A percentile compares a stretch with the other conserved stretches of the same genome.
Conservation (phyloP, 2,797 vertebrate species). For the Labroides dimidiatus region DNA sequence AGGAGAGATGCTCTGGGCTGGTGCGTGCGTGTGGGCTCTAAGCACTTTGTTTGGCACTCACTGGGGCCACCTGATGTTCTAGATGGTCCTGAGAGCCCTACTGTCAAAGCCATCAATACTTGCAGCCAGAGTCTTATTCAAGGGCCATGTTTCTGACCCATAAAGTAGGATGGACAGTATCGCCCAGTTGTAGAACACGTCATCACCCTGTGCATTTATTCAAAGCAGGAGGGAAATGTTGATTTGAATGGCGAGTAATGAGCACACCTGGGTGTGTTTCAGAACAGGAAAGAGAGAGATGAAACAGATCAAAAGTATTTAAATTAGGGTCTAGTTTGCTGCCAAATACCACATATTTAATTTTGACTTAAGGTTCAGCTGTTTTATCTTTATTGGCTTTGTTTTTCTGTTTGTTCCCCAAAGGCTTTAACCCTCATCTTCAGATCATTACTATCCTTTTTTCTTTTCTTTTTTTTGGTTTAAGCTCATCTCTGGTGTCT, state of each 20-base stretch:
- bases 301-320: slow-evolving; percentile 4
- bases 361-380: slow-evolving; percentile 31
- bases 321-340: slow-evolving; percentile 33
- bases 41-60: too few species aligned
- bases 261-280: not conserved
- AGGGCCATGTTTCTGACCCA: too few species aligned
- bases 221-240: not conserved
- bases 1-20: too few species aligned
- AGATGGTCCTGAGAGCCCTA: too few species aligned
- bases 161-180: too few species aligned
- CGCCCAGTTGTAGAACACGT: too few species aligned
- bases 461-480: too few species aligned
- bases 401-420: slow-evolving; percentile 26
- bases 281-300: slow-evolving; percentile 19
- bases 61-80: too few species aligned
- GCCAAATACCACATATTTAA: slow-evolving; percentile 47
- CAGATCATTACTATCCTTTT: slow-evolving; percentile 85
- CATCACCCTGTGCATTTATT: not conserved
- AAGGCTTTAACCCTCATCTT: slow-evolving; percentile 37
- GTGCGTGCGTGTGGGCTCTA: too few species aligned
- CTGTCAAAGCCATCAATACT: too few species aligned
- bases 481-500: slow-evolving; percentile 79
- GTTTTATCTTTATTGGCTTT: slow-evolving; percentile 37
- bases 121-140: too few species aligned
- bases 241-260: not conserved